phyloP scores from a whole-genome alignment of 2,888 invertebrate species.

The Drosophila leonis region DNA sequence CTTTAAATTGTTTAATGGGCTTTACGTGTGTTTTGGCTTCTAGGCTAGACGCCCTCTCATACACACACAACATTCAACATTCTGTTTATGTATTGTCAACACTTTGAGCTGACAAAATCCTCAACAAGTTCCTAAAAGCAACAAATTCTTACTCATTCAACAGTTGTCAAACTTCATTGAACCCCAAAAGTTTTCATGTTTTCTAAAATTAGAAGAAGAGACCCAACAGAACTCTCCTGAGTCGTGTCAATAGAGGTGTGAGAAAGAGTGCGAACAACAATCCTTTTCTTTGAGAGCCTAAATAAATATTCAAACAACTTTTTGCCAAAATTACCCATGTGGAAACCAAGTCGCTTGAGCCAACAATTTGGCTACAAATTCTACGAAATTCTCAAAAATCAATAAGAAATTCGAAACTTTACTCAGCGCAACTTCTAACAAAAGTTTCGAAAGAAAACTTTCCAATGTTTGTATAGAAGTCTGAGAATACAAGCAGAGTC shows the following conservation, averaged over 20 bases:
- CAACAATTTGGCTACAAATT: not conserved
- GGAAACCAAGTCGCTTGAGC: no score
- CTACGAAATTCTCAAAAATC: not conserved
- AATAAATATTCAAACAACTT: not conserved
- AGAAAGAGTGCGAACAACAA: not conserved
- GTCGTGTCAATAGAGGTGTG: slow-evolving; percentile 1
- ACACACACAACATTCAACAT: not conserved
- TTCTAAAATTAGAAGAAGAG: not conserved
- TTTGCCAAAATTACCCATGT: no score
- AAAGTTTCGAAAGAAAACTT: not conserved
- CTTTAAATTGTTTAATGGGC: slow-evolving; percentile 27
- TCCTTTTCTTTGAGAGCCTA: not conserved
- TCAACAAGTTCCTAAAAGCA: not conserved
- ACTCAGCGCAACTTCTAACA: not conserved
- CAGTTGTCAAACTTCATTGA: not conserved
- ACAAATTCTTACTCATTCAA: not conserved
- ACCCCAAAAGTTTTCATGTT: not conserved
- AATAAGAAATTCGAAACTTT: not conserved
- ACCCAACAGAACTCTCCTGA: not conserved
- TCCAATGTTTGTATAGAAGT: not conserved
- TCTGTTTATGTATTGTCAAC: slow-evolving; percentile 2
- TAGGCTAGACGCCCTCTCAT: not conserved
- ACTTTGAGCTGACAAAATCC: slow-evolving; percentile 4
- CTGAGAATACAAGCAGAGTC: not conserved
- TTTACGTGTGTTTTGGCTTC: slow-evolving; percentile 27